Evolutionary conservation across 2,113 vertebrate genomes (phyloP), one percentile per base, ranked within the genome.

Genomic region (Merops nubicus): DNA sequence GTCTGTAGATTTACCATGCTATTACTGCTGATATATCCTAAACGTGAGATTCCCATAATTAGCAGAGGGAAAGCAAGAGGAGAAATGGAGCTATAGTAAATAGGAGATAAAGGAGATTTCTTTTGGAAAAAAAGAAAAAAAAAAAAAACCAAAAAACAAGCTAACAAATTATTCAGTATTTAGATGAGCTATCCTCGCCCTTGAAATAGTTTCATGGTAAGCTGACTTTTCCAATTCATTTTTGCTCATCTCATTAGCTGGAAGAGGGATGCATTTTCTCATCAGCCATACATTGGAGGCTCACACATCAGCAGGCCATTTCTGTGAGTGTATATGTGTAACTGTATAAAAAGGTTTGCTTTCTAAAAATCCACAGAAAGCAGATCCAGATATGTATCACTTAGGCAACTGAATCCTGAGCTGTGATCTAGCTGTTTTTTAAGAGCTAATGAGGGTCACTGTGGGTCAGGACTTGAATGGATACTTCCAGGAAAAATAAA

Each of bases 401-500:
- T 42, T 42, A 9, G 38, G 88, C 9, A 77, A 69, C 68, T 33
- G 14, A 70, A 78, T 63, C 54, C 53, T 22, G 12, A 63, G 64
- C 47, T 81, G 68, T 59, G 25, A 42, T 45, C 34, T 77, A 67
- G 22, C 40, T 8, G 8, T 22, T 34, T 93, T 86, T 78, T 76
- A 43, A 67, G 36, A 80, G 70, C 31, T 96, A 79, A 94, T 59
- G 57, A 91, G 89, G 78, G 91, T 91, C 74, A 56, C n/a, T 33
- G 19, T 34, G 70, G 53, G 91, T 83, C 78, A 91, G 21, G 26
- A 50, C 48, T 80, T 50, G 47, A 88, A 76, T 82, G 36, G 45
- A 25, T 85, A 77, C 85, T 95, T 93, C 78, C 91, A 91, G 91
- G 88, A 88, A 95, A 93, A 91, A 92, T 48, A 3, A 2, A 56